These are phyloP conservation scores for Syngnathus typhle DNA, from an alignment of 2,113 vertebrate species.

Conservation along the genomic window DNA sequence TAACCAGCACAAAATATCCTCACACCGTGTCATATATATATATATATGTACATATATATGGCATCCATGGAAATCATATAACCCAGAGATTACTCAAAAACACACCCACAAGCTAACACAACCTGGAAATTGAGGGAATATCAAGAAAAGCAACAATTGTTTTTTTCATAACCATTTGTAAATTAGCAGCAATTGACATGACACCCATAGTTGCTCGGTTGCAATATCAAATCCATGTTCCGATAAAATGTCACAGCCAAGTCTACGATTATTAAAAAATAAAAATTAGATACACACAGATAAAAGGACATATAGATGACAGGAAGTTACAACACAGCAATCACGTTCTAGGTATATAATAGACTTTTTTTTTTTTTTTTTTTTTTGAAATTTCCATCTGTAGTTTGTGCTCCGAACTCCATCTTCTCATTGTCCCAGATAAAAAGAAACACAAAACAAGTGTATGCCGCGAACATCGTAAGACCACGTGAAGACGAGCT, in stretches of 20 bases:
- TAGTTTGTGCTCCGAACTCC: constrained; percentile 58
- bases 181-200: constrained; percentile 71
- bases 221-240: constrained; percentile 65
- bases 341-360: constrained; percentile 59
- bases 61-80: constrained; percentile 50
- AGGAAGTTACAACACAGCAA: constrained; percentile 73
- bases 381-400: constrained; percentile 49
- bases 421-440: constrained; percentile 45
- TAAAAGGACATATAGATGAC: constrained; percentile 72
- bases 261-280: constrained; percentile 64
- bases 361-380: constrained; percentile 50
- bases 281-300: constrained; percentile 66
- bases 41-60: neutral
- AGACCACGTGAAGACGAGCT: constrained; percentile 33
- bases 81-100: constrained; percentile 44
- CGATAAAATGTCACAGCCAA: constrained; percentile 71
- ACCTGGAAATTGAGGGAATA: constrained; percentile 65
- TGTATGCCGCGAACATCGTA: constrained; percentile 39
- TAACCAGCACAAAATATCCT: constrained; percentile 69
- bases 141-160: constrained; percentile 61
- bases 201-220: constrained; percentile 63
- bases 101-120: constrained; percentile 71
- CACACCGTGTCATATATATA: constrained; percentile 47
- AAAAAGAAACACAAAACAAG: constrained; percentile 19
- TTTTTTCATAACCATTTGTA: constrained; percentile 61